Base-by-base conservation (phyloP, 2,888 invertebrate species). In the Lymantria monacha region DNA sequence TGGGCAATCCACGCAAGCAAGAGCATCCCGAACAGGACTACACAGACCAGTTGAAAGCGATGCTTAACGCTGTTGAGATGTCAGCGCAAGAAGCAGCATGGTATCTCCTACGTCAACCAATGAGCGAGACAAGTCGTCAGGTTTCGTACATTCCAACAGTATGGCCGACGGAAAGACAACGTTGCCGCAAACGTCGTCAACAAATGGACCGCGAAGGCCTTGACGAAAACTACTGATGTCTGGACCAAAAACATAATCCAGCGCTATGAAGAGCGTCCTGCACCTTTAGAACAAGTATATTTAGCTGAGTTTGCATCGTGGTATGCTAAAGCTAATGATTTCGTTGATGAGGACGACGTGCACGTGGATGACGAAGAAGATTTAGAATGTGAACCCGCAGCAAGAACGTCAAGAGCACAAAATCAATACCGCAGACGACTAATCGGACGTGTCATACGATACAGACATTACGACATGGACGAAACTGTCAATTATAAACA, bases 1-100 rank as follows among this genome's bases (percentile, higher is more conserved):
- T 77, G 48, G 69, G 79, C 59, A 62, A 79, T 53, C 51, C 83
- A 31, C 63, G 66, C 60, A 64, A 69, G 69, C 41, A 69, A 55
- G 67, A 72, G 13, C 61, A 70, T 63, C 69, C 66, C 9, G 59
- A 70, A n/a, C 55, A 14, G 2, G 63, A 70, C 41, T 59, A 57
- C 54, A 55, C 56, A 8, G 62, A 45, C 10, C 53, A 55, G 36
- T 59, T 59, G 22, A 61, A 63, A 62, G 57, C 51, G 14, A 55
- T 83, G 11, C 63, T 84, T 0, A 79, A 85, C 46, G 55, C 63
- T 46, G 70, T 75, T 42, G 83, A 84, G 57, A 83, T 84, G 62
- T 63, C 75, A 7, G 69, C 69, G 49, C 83, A 85, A 74, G 83
- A 84, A 72, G 82, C 83, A 53, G 85, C 85, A 48, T 87, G 84